Percentiles rank a stretch among this genome's conserved stretches.
phyloP scores from a whole-genome alignment of 35 echinoderm and acorn worm genomes.

The Acanthaster planci region DNA sequence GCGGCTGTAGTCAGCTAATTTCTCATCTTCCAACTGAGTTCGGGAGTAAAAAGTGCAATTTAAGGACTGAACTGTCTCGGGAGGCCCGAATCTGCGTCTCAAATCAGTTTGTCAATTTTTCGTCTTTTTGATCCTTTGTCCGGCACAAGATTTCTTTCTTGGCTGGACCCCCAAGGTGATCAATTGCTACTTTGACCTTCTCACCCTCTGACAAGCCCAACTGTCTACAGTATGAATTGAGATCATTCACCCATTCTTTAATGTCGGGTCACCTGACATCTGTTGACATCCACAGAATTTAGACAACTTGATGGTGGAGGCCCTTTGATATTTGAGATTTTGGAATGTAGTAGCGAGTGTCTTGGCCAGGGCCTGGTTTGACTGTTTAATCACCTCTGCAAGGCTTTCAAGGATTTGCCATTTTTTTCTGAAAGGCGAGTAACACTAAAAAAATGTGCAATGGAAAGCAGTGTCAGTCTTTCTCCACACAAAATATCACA shows the following conservation, averaged over 20 bases:
- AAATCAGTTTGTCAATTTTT: neutral
- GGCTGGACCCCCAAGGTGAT: neutral
- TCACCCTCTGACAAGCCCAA: neutral
- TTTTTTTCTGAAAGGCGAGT: too few species aligned
- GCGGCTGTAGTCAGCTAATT: neutral
- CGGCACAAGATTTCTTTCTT: neutral
- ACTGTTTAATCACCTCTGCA: too few species aligned
- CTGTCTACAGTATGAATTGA: neutral
- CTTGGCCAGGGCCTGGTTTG: too few species aligned
- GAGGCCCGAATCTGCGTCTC: neutral
- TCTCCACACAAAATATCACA: too few species aligned
- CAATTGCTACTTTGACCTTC: neutral
- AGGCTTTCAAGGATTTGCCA: too few species aligned
- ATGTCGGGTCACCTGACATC: neutral
- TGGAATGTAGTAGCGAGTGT: too few species aligned
- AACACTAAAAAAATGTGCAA: too few species aligned
- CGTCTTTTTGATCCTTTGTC: neutral
- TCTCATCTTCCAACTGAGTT: neutral
- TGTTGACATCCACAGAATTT: neutral
- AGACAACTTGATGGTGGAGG: too few species aligned
- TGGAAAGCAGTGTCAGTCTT: too few species aligned
- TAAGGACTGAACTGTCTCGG: neutral
- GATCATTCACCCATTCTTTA: neutral
- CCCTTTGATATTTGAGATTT: too few species aligned
- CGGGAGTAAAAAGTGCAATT: neutral